Evolutionary conservation across 2,888 invertebrate species (phyloP), one percentile per base, ranked within the genome.

Genomic region (Zhuqinia jingwanae): DNA sequence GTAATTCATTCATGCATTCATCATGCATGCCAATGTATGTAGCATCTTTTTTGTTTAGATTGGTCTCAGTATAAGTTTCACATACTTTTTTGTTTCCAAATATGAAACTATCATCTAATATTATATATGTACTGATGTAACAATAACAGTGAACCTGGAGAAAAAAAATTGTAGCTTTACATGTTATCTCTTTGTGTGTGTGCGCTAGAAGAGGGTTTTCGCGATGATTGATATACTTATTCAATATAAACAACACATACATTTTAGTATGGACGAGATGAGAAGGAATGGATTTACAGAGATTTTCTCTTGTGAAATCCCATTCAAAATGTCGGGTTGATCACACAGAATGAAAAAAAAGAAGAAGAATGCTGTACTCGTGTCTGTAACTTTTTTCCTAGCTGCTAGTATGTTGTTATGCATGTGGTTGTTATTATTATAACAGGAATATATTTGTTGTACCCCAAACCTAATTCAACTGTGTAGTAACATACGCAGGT

Each of bases 251-350:
- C 36, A 36, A 3, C 5, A 36, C 36, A 36, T 36, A 36, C 8
- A 6, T 6, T 36, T 36, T 36, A 36, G 36, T 36, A 36, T 36
- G 30, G 25, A 27, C 25, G 56, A 56, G 11, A 68, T n/a, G 45
- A 68, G 65, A 20, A 68, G 42, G 68, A 68, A 15, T 45, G 68
- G 68, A 68, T 68, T 68, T 68, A 22, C 22, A 20, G 45, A 68
- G 68, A 68, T 68, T 68, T 68, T 68, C 68, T 20, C 65, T n/a
- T 0, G 36, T 36, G 15, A 68, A 68, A 68, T 68, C 68, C 45
- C 68, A 68, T 68, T 17, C 68, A 42, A 11, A 68, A 45, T 42
- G 36, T 22, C 20, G 68, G 36, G 22, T 45, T 68, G 68, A 68
- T 68, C 68, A 47, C 68, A 47, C 20, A 50, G 15, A 20, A 22